A percentile compares a stretch with the other conserved stretches of the same genome.
Conservation (phyloP, 2,888 invertebrate species). For the Carabus problematicus region DNA sequence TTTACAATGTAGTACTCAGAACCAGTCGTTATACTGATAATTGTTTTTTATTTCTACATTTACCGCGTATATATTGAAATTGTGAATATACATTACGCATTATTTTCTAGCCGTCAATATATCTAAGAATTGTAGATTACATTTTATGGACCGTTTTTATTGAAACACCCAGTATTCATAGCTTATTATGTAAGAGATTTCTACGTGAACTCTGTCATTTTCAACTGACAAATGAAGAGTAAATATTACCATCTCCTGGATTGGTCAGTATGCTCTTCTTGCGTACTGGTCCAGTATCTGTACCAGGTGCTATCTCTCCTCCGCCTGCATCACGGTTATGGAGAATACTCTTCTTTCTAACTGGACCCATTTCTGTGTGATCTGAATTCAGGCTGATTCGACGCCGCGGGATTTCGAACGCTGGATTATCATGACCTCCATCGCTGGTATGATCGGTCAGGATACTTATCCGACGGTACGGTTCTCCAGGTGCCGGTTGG, state of each 20-base stretch:
- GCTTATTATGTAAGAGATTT: too few species aligned
- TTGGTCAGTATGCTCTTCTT: conserved; percentile 77
- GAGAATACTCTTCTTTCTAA: conserved; percentile 74
- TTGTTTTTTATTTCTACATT: too few species aligned
- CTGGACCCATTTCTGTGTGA: conserved; percentile 71
- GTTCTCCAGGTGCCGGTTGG: conserved; percentile 5
- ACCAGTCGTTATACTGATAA: too few species aligned
- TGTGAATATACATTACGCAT: too few species aligned
- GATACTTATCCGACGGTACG: conserved; percentile 28
- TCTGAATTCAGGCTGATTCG: conserved; percentile 57
- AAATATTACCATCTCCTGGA: conserved; percentile 56
- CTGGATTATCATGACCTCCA: conserved; percentile 69
- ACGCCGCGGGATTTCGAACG: conserved; percentile 65
- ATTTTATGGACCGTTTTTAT: too few species aligned
- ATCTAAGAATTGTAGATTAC: too few species aligned
- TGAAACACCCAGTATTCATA: too few species aligned
- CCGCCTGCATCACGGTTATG: conserved; percentile 62
- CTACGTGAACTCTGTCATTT: too few species aligned
- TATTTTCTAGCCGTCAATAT: too few species aligned
- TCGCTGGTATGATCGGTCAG: conserved; percentile 41
- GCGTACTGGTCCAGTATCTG: conserved; percentile 72
- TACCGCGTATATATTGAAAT: too few species aligned
- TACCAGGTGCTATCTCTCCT: conserved; percentile 40
- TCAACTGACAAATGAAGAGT: too few species aligned
- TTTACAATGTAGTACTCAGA: too few species aligned